Conservation (phyloP, 2,888 invertebrate genomes). For the Agriopis aurantiaria region DNA sequence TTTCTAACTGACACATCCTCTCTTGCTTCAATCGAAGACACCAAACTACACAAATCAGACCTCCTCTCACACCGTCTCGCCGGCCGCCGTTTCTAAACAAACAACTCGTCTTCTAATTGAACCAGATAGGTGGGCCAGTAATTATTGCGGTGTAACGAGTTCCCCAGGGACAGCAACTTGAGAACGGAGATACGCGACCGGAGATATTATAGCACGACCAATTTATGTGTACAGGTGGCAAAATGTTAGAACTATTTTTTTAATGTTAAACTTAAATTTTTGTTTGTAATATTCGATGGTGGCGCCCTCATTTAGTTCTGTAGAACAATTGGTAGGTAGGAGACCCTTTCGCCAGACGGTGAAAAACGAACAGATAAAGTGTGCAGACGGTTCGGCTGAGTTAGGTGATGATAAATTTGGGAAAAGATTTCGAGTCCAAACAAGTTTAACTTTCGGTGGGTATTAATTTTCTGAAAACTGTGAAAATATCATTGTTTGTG, state of each 20-base stretch:
- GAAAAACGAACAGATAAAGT: conserved; percentile 66
- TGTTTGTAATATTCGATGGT: background rate
- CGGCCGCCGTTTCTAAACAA: conserved; percentile 58
- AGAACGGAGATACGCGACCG: conserved; percentile 46
- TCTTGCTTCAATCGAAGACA: conserved; percentile 18
- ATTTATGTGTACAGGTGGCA: background rate
- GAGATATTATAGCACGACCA: conserved; percentile 11
- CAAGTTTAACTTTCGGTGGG: conserved; percentile 7
- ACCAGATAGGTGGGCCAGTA: conserved; percentile 76
- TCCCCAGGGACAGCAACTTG: conserved; percentile 63
- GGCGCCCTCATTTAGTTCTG: background rate
- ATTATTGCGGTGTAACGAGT: conserved; percentile 78
- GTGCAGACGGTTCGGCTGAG: conserved; percentile 28
- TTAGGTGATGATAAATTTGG: conserved; percentile 19
- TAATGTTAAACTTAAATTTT: background rate
- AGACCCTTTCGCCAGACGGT: conserved; percentile 59
- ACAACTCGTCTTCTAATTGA: conserved; percentile 73
- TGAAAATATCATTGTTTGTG: background rate
- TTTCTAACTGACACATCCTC: conserved; percentile 10
- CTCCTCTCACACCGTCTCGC: conserved; percentile 57
- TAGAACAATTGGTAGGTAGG: conserved; percentile 1
- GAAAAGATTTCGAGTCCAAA: conserved; percentile 12
- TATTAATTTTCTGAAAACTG: background rate
- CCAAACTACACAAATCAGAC: conserved; percentile 27
- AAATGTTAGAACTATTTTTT: background rate